These are phyloP conservation scores for Euura lappo DNA, from an alignment of 1,140 invertebrate genomes.

Conservation along the genomic window DNA sequence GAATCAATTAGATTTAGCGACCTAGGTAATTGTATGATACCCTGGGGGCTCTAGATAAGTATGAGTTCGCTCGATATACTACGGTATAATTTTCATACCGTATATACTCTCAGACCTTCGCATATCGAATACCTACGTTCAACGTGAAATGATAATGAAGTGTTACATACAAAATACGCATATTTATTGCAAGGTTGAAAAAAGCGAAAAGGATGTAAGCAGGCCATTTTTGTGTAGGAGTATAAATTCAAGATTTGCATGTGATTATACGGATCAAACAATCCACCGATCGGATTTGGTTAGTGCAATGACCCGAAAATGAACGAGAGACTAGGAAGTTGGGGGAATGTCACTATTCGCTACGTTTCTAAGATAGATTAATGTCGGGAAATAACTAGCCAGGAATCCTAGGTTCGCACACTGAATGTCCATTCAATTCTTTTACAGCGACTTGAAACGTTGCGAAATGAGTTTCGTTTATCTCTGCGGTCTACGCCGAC, in stretches of 20 bases:
- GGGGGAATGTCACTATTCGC: too few relatives aligned
- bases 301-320: too few relatives aligned
- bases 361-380: too few relatives aligned
- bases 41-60: background rate
- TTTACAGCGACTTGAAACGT: slow-evolving; percentile 15
- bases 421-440: background rate
- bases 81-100: background rate
- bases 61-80: background rate
- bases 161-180: background rate
- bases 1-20: slow-evolving; percentile 4
- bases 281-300: too few relatives aligned
- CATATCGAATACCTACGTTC: background rate
- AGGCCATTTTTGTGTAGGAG: too few relatives aligned
- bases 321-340: too few relatives aligned
- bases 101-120: background rate
- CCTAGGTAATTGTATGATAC: background rate
- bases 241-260: too few relatives aligned
- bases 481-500: slow-evolving; percentile 25
- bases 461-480: slow-evolving; percentile 34
- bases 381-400: too few relatives aligned
- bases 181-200: background rate
- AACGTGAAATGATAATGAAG: background rate
- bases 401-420: background rate
- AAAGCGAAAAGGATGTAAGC: background rate
- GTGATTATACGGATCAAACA: too few relatives aligned